phyloP scores from a whole-genome alignment of 1,140 invertebrate species.

The Trissolcus basalis region DNA sequence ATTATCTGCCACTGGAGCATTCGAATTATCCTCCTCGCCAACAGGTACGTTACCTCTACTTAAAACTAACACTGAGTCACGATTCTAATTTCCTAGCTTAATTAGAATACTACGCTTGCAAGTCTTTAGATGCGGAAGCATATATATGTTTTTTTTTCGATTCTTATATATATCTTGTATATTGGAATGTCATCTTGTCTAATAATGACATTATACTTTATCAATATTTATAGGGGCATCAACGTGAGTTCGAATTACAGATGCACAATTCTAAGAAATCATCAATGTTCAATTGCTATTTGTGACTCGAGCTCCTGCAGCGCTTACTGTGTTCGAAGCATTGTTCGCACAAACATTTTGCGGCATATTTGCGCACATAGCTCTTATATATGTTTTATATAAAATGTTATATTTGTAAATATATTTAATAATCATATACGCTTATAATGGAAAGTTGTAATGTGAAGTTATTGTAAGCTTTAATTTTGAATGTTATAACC shows the following conservation, averaged over 20 bases:
- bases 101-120: slow-evolving; percentile 68
- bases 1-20: slow-evolving; percentile 26
- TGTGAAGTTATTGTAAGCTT: slow-evolving; percentile 36
- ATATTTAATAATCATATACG: slow-evolving; percentile 36
- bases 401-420: slow-evolving; percentile 39
- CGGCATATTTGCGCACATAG: too few species aligned
- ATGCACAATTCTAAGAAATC: too few species aligned
- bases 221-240: slow-evolving; percentile 9
- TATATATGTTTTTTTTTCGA: slow-evolving; percentile 59
- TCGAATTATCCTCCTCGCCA: slow-evolving; percentile 57
- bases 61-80: slow-evolving; percentile 67
- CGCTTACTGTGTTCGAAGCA: too few species aligned
- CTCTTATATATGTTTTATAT: slow-evolving; percentile 18
- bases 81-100: slow-evolving; percentile 66
- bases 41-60: slow-evolving; percentile 62
- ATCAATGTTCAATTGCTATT: too few species aligned
- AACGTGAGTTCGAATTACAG: too few species aligned
- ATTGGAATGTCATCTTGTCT: slow-evolving; percentile 19
- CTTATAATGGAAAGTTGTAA: slow-evolving; percentile 40
- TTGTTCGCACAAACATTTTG: too few species aligned
- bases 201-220: not conserved
- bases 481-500: too few species aligned
- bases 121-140: slow-evolving; percentile 71
- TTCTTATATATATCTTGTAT: slow-evolving; percentile 32
- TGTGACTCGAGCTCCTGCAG: too few species aligned